Percentiles rank a stretch among this genome's conserved stretches.
These are phyloP conservation scores for Heteromurus nitidus DNA, from an alignment of 2,888 invertebrate genomes.

Conservation along the genomic window DNA sequence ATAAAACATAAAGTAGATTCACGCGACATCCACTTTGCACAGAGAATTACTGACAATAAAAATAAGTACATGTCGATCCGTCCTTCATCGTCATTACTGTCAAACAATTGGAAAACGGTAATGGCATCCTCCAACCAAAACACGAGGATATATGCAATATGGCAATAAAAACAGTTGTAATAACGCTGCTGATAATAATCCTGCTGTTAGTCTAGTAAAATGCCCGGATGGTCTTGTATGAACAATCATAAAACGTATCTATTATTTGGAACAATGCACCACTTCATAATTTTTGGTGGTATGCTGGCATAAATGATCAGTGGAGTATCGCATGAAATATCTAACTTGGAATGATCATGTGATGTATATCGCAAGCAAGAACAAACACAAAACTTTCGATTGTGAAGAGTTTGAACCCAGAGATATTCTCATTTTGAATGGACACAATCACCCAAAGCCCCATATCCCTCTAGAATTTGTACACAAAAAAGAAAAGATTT, in stretches of 20 bases:
- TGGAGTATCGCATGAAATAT: too few species aligned
- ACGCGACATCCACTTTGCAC: neutral
- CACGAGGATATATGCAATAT: conserved; percentile 15
- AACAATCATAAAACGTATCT: conserved; percentile 17
- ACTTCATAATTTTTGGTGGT: conserved; percentile 34
- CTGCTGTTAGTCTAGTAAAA: conserved; percentile 16
- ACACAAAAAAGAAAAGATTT: conserved; percentile 4
- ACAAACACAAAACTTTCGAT: neutral
- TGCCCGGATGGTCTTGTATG: conserved; percentile 26
- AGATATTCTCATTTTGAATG: neutral
- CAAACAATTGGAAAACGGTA: neutral
- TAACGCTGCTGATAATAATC: conserved; percentile 36
- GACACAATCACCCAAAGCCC: neutral
- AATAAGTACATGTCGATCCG: neutral
- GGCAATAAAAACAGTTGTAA: conserved; percentile 29
- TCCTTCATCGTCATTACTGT: conserved; percentile 24
- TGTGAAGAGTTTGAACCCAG: neutral
- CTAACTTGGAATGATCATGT: too few species aligned
- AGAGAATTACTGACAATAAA: neutral
- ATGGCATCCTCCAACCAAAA: neutral
- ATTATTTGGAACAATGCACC: conserved; percentile 33
- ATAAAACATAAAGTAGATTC: conserved; percentile 8
- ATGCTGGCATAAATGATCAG: neutral
- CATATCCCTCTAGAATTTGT: conserved; percentile 7
- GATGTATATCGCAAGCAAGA: neutral